These are phyloP conservation scores for Drosophila prosaltans DNA, from an alignment of 1,140 invertebrate species.

Conservation along the genomic window DNA sequence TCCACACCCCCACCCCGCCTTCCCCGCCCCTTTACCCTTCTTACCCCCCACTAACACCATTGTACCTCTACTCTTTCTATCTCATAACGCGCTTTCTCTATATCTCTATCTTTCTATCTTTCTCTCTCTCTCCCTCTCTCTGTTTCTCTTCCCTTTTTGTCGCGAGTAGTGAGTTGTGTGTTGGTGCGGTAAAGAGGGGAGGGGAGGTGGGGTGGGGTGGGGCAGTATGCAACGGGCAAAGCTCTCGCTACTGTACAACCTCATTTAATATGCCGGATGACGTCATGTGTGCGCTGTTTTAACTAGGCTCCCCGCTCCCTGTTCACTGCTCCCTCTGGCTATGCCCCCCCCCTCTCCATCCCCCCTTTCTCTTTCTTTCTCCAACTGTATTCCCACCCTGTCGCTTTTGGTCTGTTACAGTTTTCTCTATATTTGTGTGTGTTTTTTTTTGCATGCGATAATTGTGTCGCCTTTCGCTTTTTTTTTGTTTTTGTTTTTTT, in stretches of 20 bases:
- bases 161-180: neutral
- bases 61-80: neutral
- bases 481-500: constrained; percentile 11
- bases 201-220: constrained; percentile 22
- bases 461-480: constrained; percentile 33
- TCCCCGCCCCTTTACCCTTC: neutral
- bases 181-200: too few relatives aligned
- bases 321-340: neutral
- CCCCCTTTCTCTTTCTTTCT: neutral
- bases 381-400: constrained; percentile 12
- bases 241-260: constrained; percentile 50
- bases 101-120: neutral
- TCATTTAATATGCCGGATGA: constrained; percentile 79
- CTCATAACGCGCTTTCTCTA: constrained; percentile 25
- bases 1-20: neutral
- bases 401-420: constrained; percentile 34
- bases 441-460: constrained; percentile 39
- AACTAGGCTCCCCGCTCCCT: constrained; percentile 34
- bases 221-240: constrained; percentile 46
- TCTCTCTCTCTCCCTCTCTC: neutral
- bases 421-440: constrained; percentile 11
- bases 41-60: too few relatives aligned
- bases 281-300: constrained; percentile 66
- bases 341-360: constrained; percentile 26
- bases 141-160: neutral